Evolutionary conservation across 2,888 invertebrate genomes (phyloP).

Genomic region (Hermaeophaga mercurialis): DNA sequence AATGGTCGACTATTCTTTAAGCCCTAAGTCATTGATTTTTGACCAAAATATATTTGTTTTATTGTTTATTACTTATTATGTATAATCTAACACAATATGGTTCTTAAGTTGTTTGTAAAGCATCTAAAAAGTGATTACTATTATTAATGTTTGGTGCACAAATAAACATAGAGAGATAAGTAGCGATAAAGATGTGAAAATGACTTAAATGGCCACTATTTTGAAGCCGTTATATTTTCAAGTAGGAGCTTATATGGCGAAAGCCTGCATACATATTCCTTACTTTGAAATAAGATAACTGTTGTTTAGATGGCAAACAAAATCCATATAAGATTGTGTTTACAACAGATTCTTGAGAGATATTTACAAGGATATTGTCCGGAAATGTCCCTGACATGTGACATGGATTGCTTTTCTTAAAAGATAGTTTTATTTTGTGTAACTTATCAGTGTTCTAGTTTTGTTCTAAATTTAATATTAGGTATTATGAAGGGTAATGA

Average conservation of each 20-base stretch:
- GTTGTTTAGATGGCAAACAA: slow-evolving; percentile 10
- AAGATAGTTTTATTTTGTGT: background rate
- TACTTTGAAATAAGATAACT: slow-evolving; percentile 8
- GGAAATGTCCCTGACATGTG: background rate
- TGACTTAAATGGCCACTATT: slow-evolving; percentile 4
- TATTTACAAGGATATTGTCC: background rate
- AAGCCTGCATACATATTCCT: slow-evolving; percentile 9
- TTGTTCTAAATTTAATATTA: too few relatives aligned
- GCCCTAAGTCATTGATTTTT: too few relatives aligned
- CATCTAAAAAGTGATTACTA: background rate
- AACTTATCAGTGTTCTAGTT: too few relatives aligned
- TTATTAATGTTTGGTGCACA: background rate
- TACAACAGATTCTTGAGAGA: slow-evolving; percentile 10
- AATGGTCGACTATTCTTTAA: too few relatives aligned
- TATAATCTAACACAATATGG: too few relatives aligned
- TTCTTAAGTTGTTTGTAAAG: too few relatives aligned
- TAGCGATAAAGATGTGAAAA: background rate
- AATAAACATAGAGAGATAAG: slow-evolving; percentile 1
- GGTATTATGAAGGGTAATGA: too few relatives aligned
- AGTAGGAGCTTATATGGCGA: slow-evolving; percentile 2
- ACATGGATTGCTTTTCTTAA: background rate
- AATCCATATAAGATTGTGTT: slow-evolving; percentile 7
- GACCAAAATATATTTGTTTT: too few relatives aligned
- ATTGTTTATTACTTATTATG: too few relatives aligned
- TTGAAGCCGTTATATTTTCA: background rate